Percentiles rank a stretch among this genome's conserved stretches.
Evolutionary conservation across 2,797 vertebrate genomes (phyloP).

Genomic region (Acanthornis magna): DNA sequence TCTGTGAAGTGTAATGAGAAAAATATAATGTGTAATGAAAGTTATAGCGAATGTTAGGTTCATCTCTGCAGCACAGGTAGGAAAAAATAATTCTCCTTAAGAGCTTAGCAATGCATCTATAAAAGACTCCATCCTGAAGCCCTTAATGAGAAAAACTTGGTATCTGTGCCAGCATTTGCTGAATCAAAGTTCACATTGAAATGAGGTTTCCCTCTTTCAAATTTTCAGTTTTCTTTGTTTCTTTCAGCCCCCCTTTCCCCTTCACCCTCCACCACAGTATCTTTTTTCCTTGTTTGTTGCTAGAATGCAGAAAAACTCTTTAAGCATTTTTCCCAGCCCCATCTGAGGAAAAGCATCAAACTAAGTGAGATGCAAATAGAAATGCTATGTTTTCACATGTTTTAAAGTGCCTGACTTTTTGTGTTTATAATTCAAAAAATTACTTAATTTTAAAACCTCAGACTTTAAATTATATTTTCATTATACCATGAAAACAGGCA

Average conservation of each 20-base stretch:
- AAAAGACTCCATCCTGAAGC: not conserved
- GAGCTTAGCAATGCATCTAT: not conserved
- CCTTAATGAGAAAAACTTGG: not conserved
- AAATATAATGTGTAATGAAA: not conserved
- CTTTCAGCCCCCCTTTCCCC: not conserved
- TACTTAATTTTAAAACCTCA: slow-evolving; percentile 45
- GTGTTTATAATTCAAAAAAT: not conserved
- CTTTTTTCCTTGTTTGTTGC: not conserved
- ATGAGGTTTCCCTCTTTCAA: not conserved
- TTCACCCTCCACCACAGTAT: not conserved
- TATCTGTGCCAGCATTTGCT: not conserved
- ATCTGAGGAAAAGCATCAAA: slow-evolving; percentile 26
- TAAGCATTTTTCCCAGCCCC: slow-evolving; percentile 1
- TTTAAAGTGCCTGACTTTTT: not conserved
- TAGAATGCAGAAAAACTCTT: not conserved
- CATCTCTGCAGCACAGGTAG: not conserved
- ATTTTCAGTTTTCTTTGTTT: not conserved
- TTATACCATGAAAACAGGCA: slow-evolving; percentile 17
- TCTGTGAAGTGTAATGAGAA: not conserved
- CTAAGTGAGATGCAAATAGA: slow-evolving; percentile 41
- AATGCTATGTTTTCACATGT: slow-evolving; percentile 7
- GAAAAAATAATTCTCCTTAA: not conserved
- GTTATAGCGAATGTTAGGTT: not conserved
- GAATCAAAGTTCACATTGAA: slow-evolving; percentile 1
- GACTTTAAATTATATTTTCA: not conserved